Conservation (phyloP, 2,797 vertebrate genomes). For the Dallia pectoralis region DNA sequence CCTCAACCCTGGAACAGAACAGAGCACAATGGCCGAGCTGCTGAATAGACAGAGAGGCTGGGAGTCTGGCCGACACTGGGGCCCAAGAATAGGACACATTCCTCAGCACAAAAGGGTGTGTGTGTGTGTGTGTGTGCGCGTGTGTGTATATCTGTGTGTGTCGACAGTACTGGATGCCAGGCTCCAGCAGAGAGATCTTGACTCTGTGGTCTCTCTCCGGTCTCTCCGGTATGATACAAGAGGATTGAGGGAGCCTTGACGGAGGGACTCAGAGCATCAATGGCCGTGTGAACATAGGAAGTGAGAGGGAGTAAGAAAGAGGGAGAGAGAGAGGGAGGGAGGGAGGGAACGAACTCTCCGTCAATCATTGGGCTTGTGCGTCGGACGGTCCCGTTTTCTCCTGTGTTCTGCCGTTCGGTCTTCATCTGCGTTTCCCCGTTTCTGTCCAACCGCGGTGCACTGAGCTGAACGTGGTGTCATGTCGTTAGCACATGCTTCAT, state of each 20-base stretch:
- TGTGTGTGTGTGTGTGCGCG: constrained; percentile 19
- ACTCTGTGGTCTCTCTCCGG: constrained; percentile 25
- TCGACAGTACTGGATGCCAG: constrained; percentile 60
- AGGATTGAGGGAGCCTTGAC: neutral
- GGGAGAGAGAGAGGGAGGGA: neutral
- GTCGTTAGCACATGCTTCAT: constrained; percentile 35
- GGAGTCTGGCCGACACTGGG: constrained; percentile 46
- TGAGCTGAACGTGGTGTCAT: constrained; percentile 16
- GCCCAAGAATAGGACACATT: constrained; percentile 67
- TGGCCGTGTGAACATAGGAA: neutral
- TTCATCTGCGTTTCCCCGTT: constrained; percentile 19
- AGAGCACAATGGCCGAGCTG: constrained; percentile 46
- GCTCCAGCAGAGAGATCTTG: constrained; percentile 57
- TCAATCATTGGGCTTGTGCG: neutral
- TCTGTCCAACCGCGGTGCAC: constrained; percentile 25
- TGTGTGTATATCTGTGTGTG: neutral
- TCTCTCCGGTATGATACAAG: neutral
- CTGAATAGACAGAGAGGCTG: constrained; percentile 36
- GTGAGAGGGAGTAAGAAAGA: neutral
- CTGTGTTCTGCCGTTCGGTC: neutral
- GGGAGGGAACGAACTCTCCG: neutral
- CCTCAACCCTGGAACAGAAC: constrained; percentile 13
- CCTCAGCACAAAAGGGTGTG: constrained; percentile 51
- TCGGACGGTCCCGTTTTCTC: neutral
- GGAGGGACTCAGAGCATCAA: neutral